Evolutionary conservation across 2,797 vertebrate species (phyloP).

Genomic region (Anomalospiza imberbis): DNA sequence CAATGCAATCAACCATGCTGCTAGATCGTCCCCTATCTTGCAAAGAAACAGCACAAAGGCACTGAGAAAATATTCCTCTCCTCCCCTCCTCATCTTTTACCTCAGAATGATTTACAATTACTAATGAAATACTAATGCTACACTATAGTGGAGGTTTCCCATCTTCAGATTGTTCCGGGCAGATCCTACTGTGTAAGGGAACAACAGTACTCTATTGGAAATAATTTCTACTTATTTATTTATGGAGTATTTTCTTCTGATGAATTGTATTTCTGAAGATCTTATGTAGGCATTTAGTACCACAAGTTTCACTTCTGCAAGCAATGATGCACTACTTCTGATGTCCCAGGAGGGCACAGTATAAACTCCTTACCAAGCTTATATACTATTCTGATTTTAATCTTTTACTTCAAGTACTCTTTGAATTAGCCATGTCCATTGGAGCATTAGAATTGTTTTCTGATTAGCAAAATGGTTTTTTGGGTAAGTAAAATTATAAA

Average conservation of each 20-base stretch:
- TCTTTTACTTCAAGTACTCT: constrained; percentile 33
- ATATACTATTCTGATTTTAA: neutral
- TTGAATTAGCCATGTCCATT: constrained; percentile 3
- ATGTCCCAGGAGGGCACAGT: neutral
- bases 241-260: neutral
- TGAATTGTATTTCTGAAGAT: neutral
- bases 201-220: neutral
- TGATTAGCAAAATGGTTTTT: neutral
- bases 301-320: neutral
- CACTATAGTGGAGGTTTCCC: neutral
- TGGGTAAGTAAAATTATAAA: neutral
- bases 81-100: neutral
- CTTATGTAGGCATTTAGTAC: neutral
- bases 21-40: neutral
- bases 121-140: neutral
- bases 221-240: neutral
- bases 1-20: neutral
- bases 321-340: neutral
- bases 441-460: neutral
- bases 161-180: neutral
- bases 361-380: neutral
- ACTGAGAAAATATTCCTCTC: neutral
- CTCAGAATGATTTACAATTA: neutral
- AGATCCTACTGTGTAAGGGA: neutral
- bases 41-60: neutral